phyloP scores from a whole-genome alignment of 2,797 vertebrate genomes.

The Ispidina picta region DNA sequence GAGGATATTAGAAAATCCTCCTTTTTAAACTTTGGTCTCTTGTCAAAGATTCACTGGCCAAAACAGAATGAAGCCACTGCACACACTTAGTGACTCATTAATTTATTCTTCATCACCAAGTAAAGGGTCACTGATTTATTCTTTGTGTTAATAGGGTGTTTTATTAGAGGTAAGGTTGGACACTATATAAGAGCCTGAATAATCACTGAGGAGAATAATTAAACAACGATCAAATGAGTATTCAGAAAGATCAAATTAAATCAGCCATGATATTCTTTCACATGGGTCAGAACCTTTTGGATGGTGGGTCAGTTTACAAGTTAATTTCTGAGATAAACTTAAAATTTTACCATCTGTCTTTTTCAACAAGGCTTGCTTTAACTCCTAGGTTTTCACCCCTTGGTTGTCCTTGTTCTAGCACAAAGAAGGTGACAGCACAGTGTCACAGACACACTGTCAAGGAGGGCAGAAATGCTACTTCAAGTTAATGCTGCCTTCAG shows the following conservation, averaged over 20 bases:
- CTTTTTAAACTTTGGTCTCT: background rate
- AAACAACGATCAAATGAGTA: background rate
- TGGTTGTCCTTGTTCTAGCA: background rate
- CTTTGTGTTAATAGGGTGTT: background rate
- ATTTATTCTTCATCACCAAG: background rate
- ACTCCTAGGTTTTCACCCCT: background rate
- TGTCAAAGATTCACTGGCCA: background rate
- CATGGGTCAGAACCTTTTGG: background rate
- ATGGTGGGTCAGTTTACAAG: background rate
- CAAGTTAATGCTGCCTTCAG: background rate
- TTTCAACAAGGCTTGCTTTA: background rate
- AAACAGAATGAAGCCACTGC: background rate
- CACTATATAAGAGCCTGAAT: background rate
- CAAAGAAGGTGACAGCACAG: fast-evolving
- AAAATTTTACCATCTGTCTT: background rate
- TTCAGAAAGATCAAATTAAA: background rate
- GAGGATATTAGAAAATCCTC: background rate
- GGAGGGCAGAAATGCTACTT: background rate
- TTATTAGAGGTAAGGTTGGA: background rate
- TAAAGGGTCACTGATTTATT: background rate
- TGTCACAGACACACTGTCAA: background rate
- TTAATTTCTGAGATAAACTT: background rate
- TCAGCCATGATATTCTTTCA: background rate
- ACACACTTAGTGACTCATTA: background rate
- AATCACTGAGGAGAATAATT: background rate